Percentiles rank a stretch among this genome's conserved stretches.
phyloP scores from a whole-genome alignment of 1,140 invertebrate species.

The Linepithema humile region DNA sequence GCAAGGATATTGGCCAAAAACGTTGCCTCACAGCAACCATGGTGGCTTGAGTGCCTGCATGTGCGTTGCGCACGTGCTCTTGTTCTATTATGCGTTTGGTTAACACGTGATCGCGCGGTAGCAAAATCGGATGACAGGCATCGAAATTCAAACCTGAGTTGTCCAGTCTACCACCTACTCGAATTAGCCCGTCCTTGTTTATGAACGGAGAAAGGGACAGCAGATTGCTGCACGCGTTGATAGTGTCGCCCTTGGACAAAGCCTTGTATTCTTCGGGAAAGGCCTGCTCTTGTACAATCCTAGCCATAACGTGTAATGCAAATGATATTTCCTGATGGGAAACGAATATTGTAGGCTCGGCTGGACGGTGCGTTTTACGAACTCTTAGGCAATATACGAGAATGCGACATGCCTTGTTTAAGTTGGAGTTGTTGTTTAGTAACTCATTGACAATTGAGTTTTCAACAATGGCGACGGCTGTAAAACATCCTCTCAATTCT shows the following conservation, averaged over 20 bases:
- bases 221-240: background rate
- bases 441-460: background rate
- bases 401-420: background rate
- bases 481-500: background rate
- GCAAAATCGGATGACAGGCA: background rate
- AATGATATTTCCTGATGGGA: background rate
- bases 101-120: background rate
- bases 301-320: background rate
- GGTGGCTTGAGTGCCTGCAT: background rate
- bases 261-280: background rate
- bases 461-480: background rate
- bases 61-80: background rate
- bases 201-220: background rate
- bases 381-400: too few species aligned
- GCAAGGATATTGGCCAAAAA: background rate
- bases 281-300: background rate
- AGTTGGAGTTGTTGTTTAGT: background rate
- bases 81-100: background rate
- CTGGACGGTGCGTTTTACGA: rapidly evolving
- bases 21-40: background rate
- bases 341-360: background rate
- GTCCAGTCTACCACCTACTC: background rate
- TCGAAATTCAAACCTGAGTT: background rate
- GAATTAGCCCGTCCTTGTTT: background rate
- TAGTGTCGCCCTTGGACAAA: rapidly evolving